These are phyloP conservation scores for Coptodon rendalli DNA, from an alignment of 2,113 vertebrate species.

Conservation along the genomic window DNA sequence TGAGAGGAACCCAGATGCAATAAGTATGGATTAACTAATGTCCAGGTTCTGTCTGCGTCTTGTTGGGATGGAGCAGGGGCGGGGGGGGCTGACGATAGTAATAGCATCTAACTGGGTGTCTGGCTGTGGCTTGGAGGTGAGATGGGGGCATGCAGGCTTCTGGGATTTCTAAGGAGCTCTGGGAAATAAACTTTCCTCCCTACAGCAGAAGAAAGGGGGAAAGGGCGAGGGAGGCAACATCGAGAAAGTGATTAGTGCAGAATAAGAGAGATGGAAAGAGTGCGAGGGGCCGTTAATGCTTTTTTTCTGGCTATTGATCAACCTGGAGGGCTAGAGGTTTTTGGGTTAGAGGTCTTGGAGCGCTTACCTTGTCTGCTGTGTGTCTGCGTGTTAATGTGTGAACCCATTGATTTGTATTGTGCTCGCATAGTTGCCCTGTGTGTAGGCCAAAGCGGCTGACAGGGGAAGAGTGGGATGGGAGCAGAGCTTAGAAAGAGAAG, in stretches of 20 bases:
- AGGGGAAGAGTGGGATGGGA: constrained; percentile 45
- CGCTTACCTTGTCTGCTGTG: constrained; percentile 40
- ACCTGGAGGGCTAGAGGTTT: constrained; percentile 41
- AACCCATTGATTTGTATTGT: constrained; percentile 52
- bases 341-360: constrained; percentile 53
- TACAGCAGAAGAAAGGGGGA: constrained; percentile 18
- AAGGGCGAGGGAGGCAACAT: constrained; percentile 29
- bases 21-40: constrained; percentile 77
- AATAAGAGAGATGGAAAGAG: constrained; percentile 39
- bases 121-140: constrained; percentile 57
- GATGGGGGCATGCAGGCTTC: constrained; percentile 44
- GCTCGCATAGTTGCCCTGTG: constrained; percentile 5
- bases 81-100: constrained; percentile 18
- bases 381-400: constrained; percentile 36
- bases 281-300: constrained; percentile 38
- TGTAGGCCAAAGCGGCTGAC: constrained; percentile 50
- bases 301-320: constrained; percentile 66
- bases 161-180: constrained; percentile 41
- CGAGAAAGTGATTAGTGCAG: constrained; percentile 55
- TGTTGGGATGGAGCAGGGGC: constrained; percentile 43
- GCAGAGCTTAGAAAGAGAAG: constrained; percentile 19
- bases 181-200: constrained; percentile 63
- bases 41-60: constrained; percentile 68
- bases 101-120: constrained; percentile 60
- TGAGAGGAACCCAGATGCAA: constrained; percentile 64